Evolutionary conservation across 2,113 vertebrate genomes (phyloP).

Genomic region (Anarhynchus alexandrinus): DNA sequence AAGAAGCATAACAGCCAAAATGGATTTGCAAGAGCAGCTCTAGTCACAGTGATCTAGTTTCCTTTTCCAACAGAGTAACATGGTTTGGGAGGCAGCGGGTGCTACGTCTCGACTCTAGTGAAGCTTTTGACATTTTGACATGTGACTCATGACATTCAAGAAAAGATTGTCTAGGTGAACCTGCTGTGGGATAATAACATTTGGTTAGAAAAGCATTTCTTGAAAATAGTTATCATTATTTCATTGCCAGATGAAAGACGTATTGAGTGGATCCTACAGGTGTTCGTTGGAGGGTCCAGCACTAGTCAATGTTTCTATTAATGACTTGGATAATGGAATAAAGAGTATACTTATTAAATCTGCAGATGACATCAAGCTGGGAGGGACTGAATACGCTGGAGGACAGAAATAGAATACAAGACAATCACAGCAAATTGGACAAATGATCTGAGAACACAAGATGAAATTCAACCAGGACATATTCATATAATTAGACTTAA

Average conservation of each 20-base stretch:
- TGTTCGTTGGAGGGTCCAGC: not conserved
- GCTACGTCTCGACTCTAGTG: not conserved
- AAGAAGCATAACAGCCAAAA: not conserved
- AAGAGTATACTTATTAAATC: conserved; percentile 23
- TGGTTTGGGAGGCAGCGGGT: not conserved
- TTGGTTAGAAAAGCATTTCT: conserved; percentile 6
- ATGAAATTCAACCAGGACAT: conserved; percentile 31
- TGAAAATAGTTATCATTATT: conserved; percentile 11
- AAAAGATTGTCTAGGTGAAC: not conserved
- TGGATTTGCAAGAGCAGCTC: not conserved
- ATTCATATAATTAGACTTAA: conserved; percentile 22
- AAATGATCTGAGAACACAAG: conserved; percentile 25
- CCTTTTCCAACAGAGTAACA: not conserved
- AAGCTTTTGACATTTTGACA: conserved; percentile 20
- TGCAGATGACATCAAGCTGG: conserved; percentile 20
- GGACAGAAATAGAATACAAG: conserved; percentile 9
- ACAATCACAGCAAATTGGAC: conserved; percentile 43
- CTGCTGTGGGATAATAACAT: not conserved
- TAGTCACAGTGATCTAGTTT: not conserved
- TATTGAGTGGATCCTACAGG: not conserved
- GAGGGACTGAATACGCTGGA: not conserved
- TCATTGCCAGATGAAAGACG: not conserved
- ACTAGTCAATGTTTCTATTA: conserved; percentile 15
- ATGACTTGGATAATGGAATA: conserved; percentile 10
- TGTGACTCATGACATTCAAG: not conserved